Percentiles rank a stretch among this genome's conserved stretches.
Evolutionary conservation across 2,888 invertebrate genomes (phyloP).

Genomic region (Enchytraeus crypticus): DNA sequence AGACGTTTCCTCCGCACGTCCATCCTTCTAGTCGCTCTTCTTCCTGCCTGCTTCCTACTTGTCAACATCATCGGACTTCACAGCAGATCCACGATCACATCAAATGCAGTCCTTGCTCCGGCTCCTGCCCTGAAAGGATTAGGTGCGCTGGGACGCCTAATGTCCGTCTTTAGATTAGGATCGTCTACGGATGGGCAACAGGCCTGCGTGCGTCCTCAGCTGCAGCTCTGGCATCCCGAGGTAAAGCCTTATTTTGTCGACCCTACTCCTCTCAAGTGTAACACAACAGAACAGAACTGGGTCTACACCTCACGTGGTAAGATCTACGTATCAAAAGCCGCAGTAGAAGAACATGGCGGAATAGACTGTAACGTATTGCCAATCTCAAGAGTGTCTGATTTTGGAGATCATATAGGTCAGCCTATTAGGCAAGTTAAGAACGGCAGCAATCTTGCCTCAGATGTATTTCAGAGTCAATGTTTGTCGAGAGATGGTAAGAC

Average conservation of each 20-base stretch:
- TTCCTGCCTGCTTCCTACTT: too few relatives aligned
- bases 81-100: too few relatives aligned
- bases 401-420: too few relatives aligned
- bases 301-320: conserved; percentile 63
- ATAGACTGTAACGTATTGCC: conserved; percentile 56
- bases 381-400: conserved; percentile 35
- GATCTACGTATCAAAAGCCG: conserved; percentile 54
- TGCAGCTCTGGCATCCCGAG: conserved; percentile 63
- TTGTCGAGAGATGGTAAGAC: conserved; percentile 36
- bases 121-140: too few relatives aligned
- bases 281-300: conserved; percentile 60
- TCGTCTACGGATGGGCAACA: too few relatives aligned
- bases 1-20: too few relatives aligned
- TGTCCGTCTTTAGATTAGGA: too few relatives aligned
- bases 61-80: too few relatives aligned
- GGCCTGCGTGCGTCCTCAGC: conserved; percentile 60
- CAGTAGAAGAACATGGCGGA: conserved; percentile 47
- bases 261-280: conserved; percentile 61
- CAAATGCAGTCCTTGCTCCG: too few relatives aligned
- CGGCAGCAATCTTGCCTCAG: conserved; percentile 12
- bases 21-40: too few relatives aligned
- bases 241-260: conserved; percentile 64
- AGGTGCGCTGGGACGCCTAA: too few relatives aligned
- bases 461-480: conserved; percentile 26
- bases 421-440: too few relatives aligned